phyloP scores from a whole-genome alignment of 2,888 invertebrate species.

The Dastarcus helophoroides region DNA sequence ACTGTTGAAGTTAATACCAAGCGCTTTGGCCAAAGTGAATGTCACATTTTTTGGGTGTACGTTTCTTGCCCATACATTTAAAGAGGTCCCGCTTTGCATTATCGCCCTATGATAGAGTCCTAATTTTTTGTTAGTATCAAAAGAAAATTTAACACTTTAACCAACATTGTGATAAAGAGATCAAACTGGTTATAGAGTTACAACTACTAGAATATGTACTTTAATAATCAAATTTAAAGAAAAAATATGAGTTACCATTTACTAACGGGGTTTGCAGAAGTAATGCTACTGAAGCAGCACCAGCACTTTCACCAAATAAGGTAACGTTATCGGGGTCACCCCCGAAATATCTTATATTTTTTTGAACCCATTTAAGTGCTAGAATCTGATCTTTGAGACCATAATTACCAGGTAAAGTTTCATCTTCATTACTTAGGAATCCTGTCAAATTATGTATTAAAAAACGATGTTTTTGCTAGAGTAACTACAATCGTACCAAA shows the following conservation, averaged over 20 bases:
- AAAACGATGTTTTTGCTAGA: neutral
- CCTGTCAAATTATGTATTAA: neutral
- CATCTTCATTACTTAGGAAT: slow-evolving; percentile 5
- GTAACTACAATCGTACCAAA: slow-evolving; percentile 3
- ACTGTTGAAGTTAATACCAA: no score
- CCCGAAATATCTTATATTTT: slow-evolving; percentile 7
- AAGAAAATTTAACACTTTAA: no score
- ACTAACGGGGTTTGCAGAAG: slow-evolving; percentile 5
- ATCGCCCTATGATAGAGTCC: no score
- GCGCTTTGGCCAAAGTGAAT: no score
- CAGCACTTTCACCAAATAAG: slow-evolving; percentile 8
- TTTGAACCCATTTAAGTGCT: slow-evolving; percentile 8
- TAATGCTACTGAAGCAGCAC: slow-evolving; percentile 8
- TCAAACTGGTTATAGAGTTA: no score
- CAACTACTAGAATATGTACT: no score
- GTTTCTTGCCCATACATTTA: no score
- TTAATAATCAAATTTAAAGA: no score
- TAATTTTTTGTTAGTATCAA: no score
- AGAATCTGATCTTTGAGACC: slow-evolving; percentile 8
- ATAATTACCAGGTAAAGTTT: slow-evolving; percentile 8
- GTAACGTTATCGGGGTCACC: slow-evolving; percentile 7
- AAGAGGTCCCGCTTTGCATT: no score
- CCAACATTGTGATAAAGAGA: no score
- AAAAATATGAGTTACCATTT: slow-evolving; percentile 4
- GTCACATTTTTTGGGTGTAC: no score